These are phyloP conservation scores for Charaxes varanes DNA, from an alignment of 1,140 invertebrate species.

Conservation along the genomic window DNA sequence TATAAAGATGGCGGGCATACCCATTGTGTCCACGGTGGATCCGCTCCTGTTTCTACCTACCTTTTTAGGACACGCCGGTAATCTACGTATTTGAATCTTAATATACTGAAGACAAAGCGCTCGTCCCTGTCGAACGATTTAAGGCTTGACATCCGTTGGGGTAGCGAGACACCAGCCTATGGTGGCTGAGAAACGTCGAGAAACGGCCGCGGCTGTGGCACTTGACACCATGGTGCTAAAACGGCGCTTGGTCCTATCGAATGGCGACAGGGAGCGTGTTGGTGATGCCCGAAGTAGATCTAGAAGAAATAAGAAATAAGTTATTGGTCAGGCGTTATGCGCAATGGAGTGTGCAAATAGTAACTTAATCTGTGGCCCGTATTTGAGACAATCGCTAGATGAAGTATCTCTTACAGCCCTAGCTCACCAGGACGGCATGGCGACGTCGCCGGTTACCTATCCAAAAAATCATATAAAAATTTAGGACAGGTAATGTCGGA, in stretches of 20 bases:
- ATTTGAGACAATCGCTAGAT: too few relatives aligned
- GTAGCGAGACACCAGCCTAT: conserved; percentile 63
- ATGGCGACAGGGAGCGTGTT: conserved; percentile 42
- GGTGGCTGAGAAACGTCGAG: conserved; percentile 59
- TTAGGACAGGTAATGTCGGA: too few relatives aligned
- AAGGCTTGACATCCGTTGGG: conserved; percentile 60
- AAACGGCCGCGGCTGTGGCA: conserved; percentile 52
- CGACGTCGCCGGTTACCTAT: too few relatives aligned
- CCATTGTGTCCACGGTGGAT: too few relatives aligned
- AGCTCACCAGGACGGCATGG: too few relatives aligned
- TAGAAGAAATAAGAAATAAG: conserved; percentile 12
- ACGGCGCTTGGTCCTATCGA: conserved; percentile 58
- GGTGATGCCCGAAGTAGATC: conserved; percentile 27
- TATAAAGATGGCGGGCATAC: too few relatives aligned
- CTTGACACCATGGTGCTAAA: conserved; percentile 67
- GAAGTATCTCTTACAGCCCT: too few relatives aligned
- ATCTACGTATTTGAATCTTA: conserved; percentile 56
- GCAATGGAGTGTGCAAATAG: too few relatives aligned
- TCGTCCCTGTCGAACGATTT: conserved; percentile 62
- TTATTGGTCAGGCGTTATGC: too few relatives aligned
- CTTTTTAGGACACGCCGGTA: conserved; percentile 37
- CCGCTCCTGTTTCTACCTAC: neutral
- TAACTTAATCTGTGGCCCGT: too few relatives aligned
- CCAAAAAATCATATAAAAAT: too few relatives aligned
- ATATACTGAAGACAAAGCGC: conserved; percentile 65